Evolutionary conservation across 2,797 vertebrate genomes (phyloP).

Genomic region (Petrocephalus sullivani): DNA sequence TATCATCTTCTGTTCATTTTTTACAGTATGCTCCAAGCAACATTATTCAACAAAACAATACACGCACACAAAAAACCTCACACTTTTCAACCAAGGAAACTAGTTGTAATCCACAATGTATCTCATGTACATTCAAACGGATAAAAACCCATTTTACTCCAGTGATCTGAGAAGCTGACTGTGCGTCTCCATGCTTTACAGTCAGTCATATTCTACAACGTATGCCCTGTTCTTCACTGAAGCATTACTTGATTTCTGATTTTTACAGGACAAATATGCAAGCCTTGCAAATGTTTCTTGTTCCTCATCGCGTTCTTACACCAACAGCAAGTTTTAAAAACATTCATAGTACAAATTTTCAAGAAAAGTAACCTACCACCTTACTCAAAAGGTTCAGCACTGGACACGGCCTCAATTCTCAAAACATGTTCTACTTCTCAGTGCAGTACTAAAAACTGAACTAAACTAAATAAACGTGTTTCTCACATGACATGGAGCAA

Average conservation of each 20-base stretch:
- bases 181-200: background rate
- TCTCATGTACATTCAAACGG: background rate
- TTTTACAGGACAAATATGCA: background rate
- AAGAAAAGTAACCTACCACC: constrained; percentile 21
- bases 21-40: constrained; percentile 34
- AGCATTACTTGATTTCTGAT: background rate
- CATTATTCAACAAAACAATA: constrained; percentile 14
- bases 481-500: constrained; percentile 10
- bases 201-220: background rate
- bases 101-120: background rate
- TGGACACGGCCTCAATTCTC: background rate
- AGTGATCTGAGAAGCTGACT: background rate
- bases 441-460: constrained; percentile 18
- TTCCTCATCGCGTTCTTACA: background rate
- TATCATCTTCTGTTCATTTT: background rate
- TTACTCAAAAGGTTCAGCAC: constrained; percentile 22
- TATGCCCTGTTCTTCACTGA: background rate
- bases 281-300: background rate
- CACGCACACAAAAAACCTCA: constrained; percentile 8
- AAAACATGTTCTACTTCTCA: constrained; percentile 3
- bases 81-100: background rate
- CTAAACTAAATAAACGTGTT: constrained; percentile 12
- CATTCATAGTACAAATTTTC: background rate
- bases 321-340: background rate
- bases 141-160: background rate